These are phyloP conservation scores for Cephus pygmeus DNA, from an alignment of 2,888 invertebrate species.

Conservation along the genomic window DNA sequence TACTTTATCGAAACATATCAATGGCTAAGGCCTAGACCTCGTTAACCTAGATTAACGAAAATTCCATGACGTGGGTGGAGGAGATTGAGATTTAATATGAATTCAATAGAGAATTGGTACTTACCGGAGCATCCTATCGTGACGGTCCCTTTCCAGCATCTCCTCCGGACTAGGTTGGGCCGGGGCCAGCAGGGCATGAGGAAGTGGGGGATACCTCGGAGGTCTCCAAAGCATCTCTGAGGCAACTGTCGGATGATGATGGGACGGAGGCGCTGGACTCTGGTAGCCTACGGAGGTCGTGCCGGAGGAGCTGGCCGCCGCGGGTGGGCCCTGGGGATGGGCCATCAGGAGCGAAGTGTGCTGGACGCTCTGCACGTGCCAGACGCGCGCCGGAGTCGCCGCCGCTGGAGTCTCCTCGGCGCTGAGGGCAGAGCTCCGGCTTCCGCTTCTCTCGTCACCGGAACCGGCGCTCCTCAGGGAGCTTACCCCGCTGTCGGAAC, in stretches of 20 bases:
- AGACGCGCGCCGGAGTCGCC: constrained; percentile 58
- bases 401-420: constrained; percentile 74
- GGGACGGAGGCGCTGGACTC: constrained; percentile 33
- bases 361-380: constrained; percentile 73
- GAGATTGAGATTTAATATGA: background rate
- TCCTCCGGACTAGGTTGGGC: constrained; percentile 68
- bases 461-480: constrained; percentile 78
- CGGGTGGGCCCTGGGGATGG: constrained; percentile 64
- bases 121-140: constrained; percentile 77
- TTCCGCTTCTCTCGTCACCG: constrained; percentile 82
- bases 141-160: constrained; percentile 72
- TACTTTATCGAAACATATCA: too few relatives aligned
- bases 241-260: constrained; percentile 52
- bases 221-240: constrained; percentile 65
- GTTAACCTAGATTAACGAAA: too few relatives aligned
- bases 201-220: constrained; percentile 69
- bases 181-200: constrained; percentile 68
- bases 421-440: constrained; percentile 80
- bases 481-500: constrained; percentile 78
- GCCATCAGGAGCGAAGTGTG: constrained; percentile 73
- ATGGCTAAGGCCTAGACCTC: too few relatives aligned
- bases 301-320: constrained; percentile 53
- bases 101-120: constrained; percentile 38
- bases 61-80: background rate
- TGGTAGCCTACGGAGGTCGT: constrained; percentile 57